These are phyloP conservation scores for Trachymyrmex cornetzi DNA, from an alignment of 1,140 invertebrate genomes.

Conservation along the genomic window DNA sequence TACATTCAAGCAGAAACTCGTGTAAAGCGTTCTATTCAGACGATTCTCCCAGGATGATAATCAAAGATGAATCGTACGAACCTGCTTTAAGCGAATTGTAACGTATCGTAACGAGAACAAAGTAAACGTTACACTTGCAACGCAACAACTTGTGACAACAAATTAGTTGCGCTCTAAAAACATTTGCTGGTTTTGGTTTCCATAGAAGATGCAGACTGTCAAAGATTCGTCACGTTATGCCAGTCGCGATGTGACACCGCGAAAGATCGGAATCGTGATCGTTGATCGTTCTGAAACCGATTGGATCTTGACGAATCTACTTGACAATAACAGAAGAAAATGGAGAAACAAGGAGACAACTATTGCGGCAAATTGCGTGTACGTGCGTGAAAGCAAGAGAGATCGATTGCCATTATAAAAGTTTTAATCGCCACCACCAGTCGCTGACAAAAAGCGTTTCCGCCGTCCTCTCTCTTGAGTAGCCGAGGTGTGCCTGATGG, in stretches of 20 bases:
- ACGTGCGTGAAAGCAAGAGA: slow-evolving; percentile 42
- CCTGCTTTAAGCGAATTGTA: slow-evolving; percentile 15
- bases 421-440: slow-evolving; percentile 48
- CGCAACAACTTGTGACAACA: neutral
- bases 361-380: slow-evolving; percentile 26
- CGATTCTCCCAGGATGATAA: slow-evolving; percentile 1
- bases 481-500: slow-evolving; percentile 24
- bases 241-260: neutral
- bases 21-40: neutral
- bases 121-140: neutral
- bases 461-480: slow-evolving; percentile 34
- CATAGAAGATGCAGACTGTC: neutral
- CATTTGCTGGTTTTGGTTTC: neutral
- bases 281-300: slow-evolving; percentile 9
- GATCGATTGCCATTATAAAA: slow-evolving; percentile 53
- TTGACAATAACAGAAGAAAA: slow-evolving; percentile 30
- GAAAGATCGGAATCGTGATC: slow-evolving; percentile 14
- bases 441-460: slow-evolving; percentile 51
- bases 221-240: slow-evolving; percentile 15
- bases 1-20: neutral
- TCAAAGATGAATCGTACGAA: neutral
- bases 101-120: slow-evolving; percentile 18
- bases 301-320: slow-evolving; percentile 16
- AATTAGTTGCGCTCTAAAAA: neutral
- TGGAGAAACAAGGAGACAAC: slow-evolving; percentile 6